These are phyloP conservation scores for Falco novaeseelandiae DNA, from an alignment of 2,797 vertebrate species.

Conservation along the genomic window DNA sequence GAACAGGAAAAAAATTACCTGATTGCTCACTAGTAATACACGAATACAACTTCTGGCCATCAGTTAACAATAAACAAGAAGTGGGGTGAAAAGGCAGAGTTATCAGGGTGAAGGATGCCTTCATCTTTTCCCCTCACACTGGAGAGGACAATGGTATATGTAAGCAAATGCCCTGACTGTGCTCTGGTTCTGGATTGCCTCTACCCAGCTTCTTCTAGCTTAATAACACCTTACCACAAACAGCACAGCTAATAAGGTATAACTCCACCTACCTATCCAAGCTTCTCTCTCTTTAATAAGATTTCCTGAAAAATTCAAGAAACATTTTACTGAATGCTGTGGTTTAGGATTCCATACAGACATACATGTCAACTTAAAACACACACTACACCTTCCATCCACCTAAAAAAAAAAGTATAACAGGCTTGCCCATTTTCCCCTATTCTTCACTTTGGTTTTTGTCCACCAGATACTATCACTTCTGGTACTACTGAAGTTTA, in stretches of 20 bases:
- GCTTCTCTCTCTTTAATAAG: background rate
- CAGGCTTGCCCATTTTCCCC: background rate
- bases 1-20: fast-evolving
- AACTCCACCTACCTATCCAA: background rate
- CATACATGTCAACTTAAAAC: background rate
- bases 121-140: background rate
- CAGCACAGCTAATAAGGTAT: background rate
- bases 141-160: background rate
- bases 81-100: background rate
- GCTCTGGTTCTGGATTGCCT: background rate
- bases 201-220: background rate
- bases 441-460: background rate
- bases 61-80: background rate
- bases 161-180: background rate
- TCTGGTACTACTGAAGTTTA: background rate
- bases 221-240: background rate
- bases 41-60: background rate
- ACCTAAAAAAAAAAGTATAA: background rate
- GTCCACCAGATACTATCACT: background rate
- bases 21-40: background rate
- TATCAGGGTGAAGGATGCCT: background rate
- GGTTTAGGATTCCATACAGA: background rate
- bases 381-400: background rate
- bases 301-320: background rate
- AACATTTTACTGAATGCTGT: background rate